Conservation (phyloP, 2,113 vertebrate genomes). For the Syrmaticus mikado region DNA sequence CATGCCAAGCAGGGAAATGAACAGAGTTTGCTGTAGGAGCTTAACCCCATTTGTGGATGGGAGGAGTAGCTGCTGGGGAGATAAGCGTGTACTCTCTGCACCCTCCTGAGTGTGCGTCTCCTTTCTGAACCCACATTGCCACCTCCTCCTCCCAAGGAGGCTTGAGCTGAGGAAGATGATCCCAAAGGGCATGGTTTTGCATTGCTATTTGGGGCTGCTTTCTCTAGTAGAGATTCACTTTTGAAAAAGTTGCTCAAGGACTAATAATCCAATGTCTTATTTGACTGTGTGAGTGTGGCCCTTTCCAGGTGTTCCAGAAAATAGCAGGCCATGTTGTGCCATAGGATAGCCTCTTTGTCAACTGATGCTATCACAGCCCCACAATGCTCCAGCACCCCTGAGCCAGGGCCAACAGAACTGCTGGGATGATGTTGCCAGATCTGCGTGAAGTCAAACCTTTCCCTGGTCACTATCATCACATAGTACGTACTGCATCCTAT, state of each 20-base stretch:
- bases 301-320: background rate
- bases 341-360: background rate
- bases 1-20: slow-evolving; percentile 11
- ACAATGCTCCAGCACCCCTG: accelerated
- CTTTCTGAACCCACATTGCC: background rate
- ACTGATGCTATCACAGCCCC: accelerated
- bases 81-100: accelerated
- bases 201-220: accelerated
- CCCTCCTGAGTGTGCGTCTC: background rate
- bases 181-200: background rate
- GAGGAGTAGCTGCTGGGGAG: background rate
- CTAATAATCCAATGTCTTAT: background rate
- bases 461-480: accelerated
- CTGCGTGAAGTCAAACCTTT: background rate
- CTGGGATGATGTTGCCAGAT: accelerated
- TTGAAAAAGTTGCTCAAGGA: background rate
- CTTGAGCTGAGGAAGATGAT: background rate
- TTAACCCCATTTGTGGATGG: background rate
- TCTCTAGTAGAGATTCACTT: background rate
- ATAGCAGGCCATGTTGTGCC: background rate
- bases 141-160: background rate
- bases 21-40: slow-evolving; percentile 2
- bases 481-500: background rate
- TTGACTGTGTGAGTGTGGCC: background rate
- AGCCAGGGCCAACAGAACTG: background rate